phyloP scores from a whole-genome alignment of 2,113 vertebrate genomes.

The Platycercus adscitus region DNA sequence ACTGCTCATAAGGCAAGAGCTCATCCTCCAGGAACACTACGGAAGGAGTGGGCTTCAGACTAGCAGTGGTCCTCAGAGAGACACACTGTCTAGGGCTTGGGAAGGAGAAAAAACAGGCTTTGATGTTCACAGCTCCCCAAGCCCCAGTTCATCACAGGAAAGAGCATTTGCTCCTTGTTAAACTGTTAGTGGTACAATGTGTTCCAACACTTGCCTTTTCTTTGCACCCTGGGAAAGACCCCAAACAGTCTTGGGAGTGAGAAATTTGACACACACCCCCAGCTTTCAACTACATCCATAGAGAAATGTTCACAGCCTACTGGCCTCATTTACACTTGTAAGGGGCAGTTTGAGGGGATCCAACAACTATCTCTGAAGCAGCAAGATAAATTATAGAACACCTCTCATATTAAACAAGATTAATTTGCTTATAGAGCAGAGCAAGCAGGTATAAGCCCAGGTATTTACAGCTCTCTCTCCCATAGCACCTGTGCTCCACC shows the following conservation, averaged over 20 bases:
- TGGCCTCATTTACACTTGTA: neutral
- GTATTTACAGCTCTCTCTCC: neutral
- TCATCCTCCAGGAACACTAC: neutral
- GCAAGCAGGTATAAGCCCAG: neutral
- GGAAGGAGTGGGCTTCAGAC: neutral
- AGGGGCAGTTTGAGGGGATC: neutral
- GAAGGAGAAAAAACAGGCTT: neutral
- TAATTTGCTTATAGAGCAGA: neutral
- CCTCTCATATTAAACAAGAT: neutral
- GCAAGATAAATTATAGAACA: neutral
- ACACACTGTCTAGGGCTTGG: neutral
- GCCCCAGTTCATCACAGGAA: neutral
- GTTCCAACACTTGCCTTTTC: neutral
- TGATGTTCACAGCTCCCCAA: neutral
- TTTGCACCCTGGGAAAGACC: neutral
- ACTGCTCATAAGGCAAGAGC: neutral
- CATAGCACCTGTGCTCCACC: neutral
- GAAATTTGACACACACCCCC: neutral
- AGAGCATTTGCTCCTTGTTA: neutral
- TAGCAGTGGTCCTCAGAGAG: neutral
- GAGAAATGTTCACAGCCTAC: neutral
- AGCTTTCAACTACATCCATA: neutral
- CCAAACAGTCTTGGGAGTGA: neutral
- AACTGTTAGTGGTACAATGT: neutral
- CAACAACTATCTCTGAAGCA: neutral